Evolutionary conservation across 2,113 vertebrate species (phyloP).

Genomic region (Ptilorrhoa leucosticta): DNA sequence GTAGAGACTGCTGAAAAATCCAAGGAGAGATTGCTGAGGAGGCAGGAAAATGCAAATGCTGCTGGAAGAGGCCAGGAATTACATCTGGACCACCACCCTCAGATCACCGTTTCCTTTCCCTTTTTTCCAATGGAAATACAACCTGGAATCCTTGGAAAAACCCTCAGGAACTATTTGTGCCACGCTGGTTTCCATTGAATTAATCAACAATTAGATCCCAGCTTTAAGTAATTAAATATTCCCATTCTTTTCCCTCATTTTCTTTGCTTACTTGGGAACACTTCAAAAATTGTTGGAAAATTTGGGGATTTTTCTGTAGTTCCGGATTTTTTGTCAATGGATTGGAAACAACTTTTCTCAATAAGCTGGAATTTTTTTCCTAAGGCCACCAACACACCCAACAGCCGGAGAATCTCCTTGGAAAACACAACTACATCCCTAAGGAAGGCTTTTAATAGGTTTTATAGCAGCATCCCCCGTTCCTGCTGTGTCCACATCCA

Average conservation of each 20-base stretch:
- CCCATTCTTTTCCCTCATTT: not conserved
- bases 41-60: not conserved
- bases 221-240: not conserved
- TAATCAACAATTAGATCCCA: not conserved
- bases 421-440: not conserved
- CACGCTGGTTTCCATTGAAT: fast-evolving
- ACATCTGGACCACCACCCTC: not conserved
- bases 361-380: not conserved
- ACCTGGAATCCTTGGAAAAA: not conserved
- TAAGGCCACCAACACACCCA: not conserved
- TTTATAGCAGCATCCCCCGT: not conserved
- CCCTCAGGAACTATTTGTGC: not conserved
- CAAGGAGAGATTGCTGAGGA: not conserved
- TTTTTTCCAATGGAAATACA: not conserved
- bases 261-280: not conserved
- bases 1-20: not conserved
- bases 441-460: not conserved
- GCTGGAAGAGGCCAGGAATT: not conserved
- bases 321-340: not conserved
- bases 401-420: fast-evolving
- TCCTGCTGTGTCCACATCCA: not conserved
- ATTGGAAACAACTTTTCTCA: not conserved
- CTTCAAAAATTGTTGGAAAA: not conserved
- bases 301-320: fast-evolving
- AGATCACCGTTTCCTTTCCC: fast-evolving